Evolutionary conservation across 2,888 invertebrate species (phyloP), one percentile per base, ranked within the genome.

Genomic region (Drosophila emarginata): DNA sequence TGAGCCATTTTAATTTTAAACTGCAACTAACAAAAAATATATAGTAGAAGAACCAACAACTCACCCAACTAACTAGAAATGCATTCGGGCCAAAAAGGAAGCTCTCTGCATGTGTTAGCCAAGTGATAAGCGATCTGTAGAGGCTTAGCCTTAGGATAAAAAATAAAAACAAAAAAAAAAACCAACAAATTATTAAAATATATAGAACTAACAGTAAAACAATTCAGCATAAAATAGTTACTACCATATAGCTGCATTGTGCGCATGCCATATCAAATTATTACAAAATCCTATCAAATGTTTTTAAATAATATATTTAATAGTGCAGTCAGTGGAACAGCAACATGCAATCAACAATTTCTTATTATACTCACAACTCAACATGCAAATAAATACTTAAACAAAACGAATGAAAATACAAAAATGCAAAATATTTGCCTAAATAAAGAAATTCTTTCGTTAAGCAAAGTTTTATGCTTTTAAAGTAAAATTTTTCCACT

Each of bases 1-100:
- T 85, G 72, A 82, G 72, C 85, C 67, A 85, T 79, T 81, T 77
- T 57, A 80, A 68, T 61, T 66, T 50, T 78, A 77, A 74, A 28
- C 45, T 15, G 61, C 52, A 73, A 74, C 66, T 32, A n/a, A 4
- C 23, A 4, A 26, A 26, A 23, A 57, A 28, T 70, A 64, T 56
- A 79, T 85, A 80, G 85, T 87, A 66, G 32, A 26, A 9, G 36
- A 50, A 39, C 28, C 54, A 69, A 67, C 51, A 28, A 28, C 45
- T 18, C n/a, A 18, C 18, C 45, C 45, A 59, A 4, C 61, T 57
- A 71, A 51, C 36, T 82, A 81, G 79, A 70, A 78, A 50, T 68
- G 67, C 78, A 77, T 65, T 61, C 59, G 67, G 58, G 67, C 67
- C 64, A 65, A 53, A 15, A 14, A 26, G 21, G 50, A 11, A 64